These are phyloP conservation scores for Ceuthmochares aereus DNA, from an alignment of 2,113 vertebrate genomes.

Conservation along the genomic window DNA sequence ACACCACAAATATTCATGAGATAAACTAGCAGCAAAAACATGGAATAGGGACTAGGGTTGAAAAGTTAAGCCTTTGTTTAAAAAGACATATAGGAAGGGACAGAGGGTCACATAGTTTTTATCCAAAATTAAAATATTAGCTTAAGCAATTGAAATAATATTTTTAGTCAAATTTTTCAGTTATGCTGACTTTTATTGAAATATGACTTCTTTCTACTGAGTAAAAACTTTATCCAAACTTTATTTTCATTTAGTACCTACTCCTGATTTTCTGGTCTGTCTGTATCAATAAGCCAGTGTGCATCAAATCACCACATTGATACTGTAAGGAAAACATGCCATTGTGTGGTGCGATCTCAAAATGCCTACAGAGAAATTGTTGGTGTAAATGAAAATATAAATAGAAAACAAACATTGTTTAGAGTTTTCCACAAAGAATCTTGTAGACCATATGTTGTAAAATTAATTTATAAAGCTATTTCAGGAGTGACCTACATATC, in stretches of 20 bases:
- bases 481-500: background rate
- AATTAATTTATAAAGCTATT: background rate
- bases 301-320: background rate
- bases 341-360: background rate
- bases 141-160: background rate
- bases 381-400: background rate
- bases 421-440: background rate
- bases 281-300: background rate
- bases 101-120: background rate
- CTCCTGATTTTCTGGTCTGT: background rate
- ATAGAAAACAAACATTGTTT: background rate
- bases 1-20: too few relatives aligned
- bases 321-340: background rate
- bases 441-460: background rate
- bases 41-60: background rate
- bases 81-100: background rate
- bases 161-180: background rate
- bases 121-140: background rate
- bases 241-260: background rate
- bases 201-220: background rate
- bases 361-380: background rate
- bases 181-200: background rate
- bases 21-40: background rate
- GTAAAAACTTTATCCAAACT: accelerated
- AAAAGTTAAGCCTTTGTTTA: background rate